phyloP scores from a whole-genome alignment of 1,140 invertebrate species.

The Euwallacea similis region DNA sequence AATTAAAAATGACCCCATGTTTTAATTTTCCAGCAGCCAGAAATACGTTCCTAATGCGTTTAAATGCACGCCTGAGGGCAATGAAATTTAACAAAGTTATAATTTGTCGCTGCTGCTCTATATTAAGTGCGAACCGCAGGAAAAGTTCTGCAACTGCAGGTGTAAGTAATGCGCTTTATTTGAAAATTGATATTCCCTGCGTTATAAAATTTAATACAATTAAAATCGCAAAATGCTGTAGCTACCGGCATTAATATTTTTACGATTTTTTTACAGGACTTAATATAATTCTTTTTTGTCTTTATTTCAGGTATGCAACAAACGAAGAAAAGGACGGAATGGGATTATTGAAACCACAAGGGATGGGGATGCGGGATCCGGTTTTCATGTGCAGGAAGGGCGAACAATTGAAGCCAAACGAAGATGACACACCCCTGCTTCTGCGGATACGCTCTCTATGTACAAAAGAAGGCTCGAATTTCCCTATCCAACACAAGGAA shows the following conservation, averaged over 20 bases:
- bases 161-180: no score
- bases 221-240: no score
- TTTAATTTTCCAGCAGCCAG: no score
- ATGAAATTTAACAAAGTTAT: no score
- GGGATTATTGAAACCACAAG: conserved; percentile 25
- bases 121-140: no score
- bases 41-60: no score
- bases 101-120: no score
- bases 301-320: conserved; percentile 23
- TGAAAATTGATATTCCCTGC: no score
- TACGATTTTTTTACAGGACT: not conserved
- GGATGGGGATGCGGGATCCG: conserved; percentile 44
- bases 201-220: not conserved
- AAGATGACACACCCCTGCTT: conserved; percentile 45
- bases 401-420: conserved; percentile 49
- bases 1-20: no score
- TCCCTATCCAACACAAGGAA: conserved; percentile 28
- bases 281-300: not conserved
- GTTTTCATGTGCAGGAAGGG: conserved; percentile 43
- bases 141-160: no score
- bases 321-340: conserved; percentile 13
- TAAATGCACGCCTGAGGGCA: no score
- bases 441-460: conserved; percentile 12
- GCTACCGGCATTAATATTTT: no score
- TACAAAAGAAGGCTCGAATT: conserved; percentile 29